Base-by-base conservation (phyloP, 2,113 vertebrate species). In the Tiliqua scincoides region DNA sequence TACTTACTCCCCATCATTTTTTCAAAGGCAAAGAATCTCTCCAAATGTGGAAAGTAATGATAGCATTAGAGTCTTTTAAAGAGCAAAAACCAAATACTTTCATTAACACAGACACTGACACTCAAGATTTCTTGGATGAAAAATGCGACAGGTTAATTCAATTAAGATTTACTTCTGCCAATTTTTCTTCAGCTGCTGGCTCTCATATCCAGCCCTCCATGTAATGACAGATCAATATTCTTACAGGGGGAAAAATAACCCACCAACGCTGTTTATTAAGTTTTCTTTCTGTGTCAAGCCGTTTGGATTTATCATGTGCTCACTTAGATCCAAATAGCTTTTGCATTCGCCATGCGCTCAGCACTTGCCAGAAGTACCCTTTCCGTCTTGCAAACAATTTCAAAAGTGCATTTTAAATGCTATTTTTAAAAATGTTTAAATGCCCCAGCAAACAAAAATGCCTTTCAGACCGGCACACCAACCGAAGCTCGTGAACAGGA, bases 351-450 rank as follows among this genome's bases (percentile, higher is more conserved):
- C 35, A 80, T 80, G 84, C 62, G 25, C 67, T 57, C 52, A 73
- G 68, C 59, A 76, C 71, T 80, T 48, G 77, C 82, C 85, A 65
- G 52, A 88, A 71, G 48, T 25, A 37, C 68, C n/a, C 3, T 48
- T 89, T 71, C n/a, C 76, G 57, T 21, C 67, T 1, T 15, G 40
- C 6, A 0, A 81, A 84, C 9, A 10, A 72, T 83, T 82, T 82
- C 43, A 72, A 43, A 86, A 83, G 71, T 2, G 82, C 35, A 35
- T 54, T 54, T 32, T 40, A 83, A 92, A 82, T 6, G 62, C 43
- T 75, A 2, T 67, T 90, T 90, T 87, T 83, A 21, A 79, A 70
- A 78, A 81, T n/a, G 71, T 62, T 54, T 35, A 35, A 87, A 83
- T 0, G 15, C 20, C 32, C 54, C 83, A 72, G 37, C 81, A 20